Evolutionary conservation across 2,888 invertebrate species (phyloP).

Genomic region (Rhyacophila evoluta): DNA sequence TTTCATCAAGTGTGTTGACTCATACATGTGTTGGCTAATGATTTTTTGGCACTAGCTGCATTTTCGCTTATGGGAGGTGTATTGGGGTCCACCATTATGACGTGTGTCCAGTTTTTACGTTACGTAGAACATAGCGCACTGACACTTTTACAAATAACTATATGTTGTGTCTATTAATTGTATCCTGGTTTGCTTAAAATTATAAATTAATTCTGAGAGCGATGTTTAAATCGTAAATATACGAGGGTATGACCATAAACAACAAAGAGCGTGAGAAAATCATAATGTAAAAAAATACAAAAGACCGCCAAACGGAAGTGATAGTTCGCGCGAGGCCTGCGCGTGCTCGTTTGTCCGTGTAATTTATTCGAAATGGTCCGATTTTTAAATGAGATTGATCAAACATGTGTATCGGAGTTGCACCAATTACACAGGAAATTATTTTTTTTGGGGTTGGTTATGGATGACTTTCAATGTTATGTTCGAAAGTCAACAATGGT

Average conservation of each 20-base stretch:
- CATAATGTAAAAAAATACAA: slow-evolving; percentile 1
- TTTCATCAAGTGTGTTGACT: too few species aligned
- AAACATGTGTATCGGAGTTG: slow-evolving; percentile 34
- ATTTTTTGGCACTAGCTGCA: too few species aligned
- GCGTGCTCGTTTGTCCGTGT: slow-evolving; percentile 53
- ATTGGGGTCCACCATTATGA: too few species aligned
- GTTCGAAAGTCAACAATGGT: neutral
- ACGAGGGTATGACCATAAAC: neutral
- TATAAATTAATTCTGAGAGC: too few species aligned
- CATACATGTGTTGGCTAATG: too few species aligned
- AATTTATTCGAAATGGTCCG: slow-evolving; percentile 51
- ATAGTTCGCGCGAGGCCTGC: slow-evolving; percentile 29
- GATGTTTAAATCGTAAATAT: neutral
- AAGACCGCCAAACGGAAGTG: slow-evolving; percentile 29
- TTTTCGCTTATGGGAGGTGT: too few species aligned
- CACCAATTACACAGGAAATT: slow-evolving; percentile 31
- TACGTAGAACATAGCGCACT: too few species aligned
- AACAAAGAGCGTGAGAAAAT: slow-evolving; percentile 39
- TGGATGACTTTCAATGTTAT: neutral
- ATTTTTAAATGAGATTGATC: slow-evolving; percentile 32
- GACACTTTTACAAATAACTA: too few species aligned
- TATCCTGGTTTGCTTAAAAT: too few species aligned
- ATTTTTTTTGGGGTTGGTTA: slow-evolving; percentile 33
- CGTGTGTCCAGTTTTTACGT: too few species aligned
- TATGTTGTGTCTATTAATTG: too few species aligned